Conservation (phyloP, 2,888 invertebrate species). For the Hypselothyrea guttata region DNA sequence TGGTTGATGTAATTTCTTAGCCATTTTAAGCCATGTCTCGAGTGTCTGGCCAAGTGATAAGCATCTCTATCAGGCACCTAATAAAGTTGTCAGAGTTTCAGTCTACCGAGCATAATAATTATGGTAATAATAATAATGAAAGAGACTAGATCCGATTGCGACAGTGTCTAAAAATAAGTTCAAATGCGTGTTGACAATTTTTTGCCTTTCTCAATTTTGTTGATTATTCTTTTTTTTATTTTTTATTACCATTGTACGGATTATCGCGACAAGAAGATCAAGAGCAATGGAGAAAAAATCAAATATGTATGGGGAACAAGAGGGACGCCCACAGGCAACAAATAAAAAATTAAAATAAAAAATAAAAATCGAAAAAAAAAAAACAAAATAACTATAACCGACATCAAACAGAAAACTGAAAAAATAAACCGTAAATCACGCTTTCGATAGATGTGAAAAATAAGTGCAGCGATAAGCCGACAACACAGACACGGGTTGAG, state of each 20-base stretch:
- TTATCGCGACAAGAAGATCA: constrained; percentile 76
- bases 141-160: constrained; percentile 60
- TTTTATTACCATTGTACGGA: constrained; percentile 68
- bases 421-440: constrained; percentile 68
- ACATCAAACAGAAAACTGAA: constrained; percentile 26
- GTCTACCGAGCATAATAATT: constrained; percentile 38
- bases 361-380: constrained; percentile 13
- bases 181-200: constrained; percentile 75
- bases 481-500: constrained; percentile 15
- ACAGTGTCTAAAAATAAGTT: constrained; percentile 69
- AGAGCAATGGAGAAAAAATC: constrained; percentile 57
- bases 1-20: background rate
- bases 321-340: constrained; percentile 62
- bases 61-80: constrained; percentile 42
- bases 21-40: constrained; percentile 14
- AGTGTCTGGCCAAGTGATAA: constrained; percentile 29
- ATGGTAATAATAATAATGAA: constrained; percentile 41
- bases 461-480: constrained; percentile 65
- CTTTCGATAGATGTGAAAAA: constrained; percentile 68
- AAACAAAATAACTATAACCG: background rate
- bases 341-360: too few relatives aligned
- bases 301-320: constrained; percentile 31
- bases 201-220: constrained; percentile 25
- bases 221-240: constrained; percentile 14
- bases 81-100: constrained; percentile 59